Base-by-base conservation (phyloP, 2,797 vertebrate genomes). In the Lagocephalus sceleratus region DNA sequence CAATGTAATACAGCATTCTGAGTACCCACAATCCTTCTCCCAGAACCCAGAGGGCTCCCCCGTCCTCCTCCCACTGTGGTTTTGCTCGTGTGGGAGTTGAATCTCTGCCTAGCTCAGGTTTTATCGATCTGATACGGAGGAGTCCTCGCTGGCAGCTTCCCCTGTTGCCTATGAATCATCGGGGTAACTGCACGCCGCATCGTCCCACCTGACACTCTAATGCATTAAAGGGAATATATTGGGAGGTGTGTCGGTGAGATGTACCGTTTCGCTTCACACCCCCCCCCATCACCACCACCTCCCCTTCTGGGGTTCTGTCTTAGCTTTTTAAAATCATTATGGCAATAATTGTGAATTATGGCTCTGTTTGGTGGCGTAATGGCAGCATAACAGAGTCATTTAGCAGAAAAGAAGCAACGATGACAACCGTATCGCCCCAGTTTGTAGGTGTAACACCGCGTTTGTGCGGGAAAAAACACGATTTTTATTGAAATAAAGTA, bases 61-160 rank as follows among this genome's bases (percentile, higher is more conserved):
- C 52, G 59, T 43, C 44, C 45, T 61, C 53, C 51, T 71, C 54
- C 73, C 32, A 11, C 56, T 29, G 59, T 51, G 62, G 65, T 7
- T 16, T 51, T 61, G 66, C 58, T 46, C 67, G 40, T 29, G 73
- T 79, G 71, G 71, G 76, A 79, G 73, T 62, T 32, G 54, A 77
- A 54, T 78, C 70, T 20, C 59, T 26, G 40, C 54, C 67, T 54
- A 52, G 60, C 70, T 42, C 63, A 11, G 68, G 62, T 39, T 79
- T 71, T 77, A 86, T 87, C n/a, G 82, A 86, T 82, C 73, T 29
- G 53, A 45, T 68, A 67, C 61, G 79, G 78, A 82, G 76, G 70
- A 73, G 67, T 67, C 71, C 60, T 75, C 65, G 47, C 62, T 57
- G 55, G 46, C 70, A 70, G 57, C 42, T 35, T 54, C 52, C 51